These are phyloP conservation scores for Enteromius anoplus DNA, from an alignment of 2,797 vertebrate genomes.

Conservation along the genomic window DNA sequence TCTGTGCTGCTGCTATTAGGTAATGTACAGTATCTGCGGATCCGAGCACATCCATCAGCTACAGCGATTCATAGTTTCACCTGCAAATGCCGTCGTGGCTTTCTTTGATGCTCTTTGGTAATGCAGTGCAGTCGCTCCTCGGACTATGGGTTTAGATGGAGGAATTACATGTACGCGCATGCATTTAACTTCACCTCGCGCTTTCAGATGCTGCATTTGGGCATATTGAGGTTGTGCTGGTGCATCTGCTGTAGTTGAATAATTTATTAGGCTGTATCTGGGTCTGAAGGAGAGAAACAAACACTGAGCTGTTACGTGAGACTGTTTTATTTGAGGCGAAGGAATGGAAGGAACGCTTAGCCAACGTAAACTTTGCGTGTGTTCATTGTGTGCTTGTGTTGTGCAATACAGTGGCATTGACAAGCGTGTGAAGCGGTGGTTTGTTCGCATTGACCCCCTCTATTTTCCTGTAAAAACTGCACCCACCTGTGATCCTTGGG, in stretches of 20 bases:
- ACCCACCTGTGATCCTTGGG: neutral
- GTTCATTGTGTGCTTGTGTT: neutral
- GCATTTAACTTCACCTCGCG: conserved; percentile 73
- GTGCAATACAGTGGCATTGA: neutral
- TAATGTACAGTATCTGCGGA: conserved; percentile 33
- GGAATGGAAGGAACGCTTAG: conserved; percentile 33
- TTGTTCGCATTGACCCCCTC: neutral
- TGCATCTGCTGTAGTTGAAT: conserved; percentile 76
- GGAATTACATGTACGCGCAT: conserved; percentile 63
- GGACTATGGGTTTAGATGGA: conserved; percentile 68
- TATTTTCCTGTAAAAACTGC: neutral
- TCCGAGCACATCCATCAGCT: conserved; percentile 30
- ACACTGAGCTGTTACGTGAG: conserved; percentile 59
- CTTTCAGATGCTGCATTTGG: conserved; percentile 61
- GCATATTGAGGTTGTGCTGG: conserved; percentile 56
- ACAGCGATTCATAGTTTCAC: conserved; percentile 75
- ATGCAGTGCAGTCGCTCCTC: conserved; percentile 3
- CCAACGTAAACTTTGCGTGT: conserved; percentile 30
- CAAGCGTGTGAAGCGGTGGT: neutral
- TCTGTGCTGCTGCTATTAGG: conserved; percentile 41
- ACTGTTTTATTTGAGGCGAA: conserved; percentile 12
- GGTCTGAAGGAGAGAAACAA: conserved; percentile 63
- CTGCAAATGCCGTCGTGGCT: conserved; percentile 68
- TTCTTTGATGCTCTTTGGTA: neutral
- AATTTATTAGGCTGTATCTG: conserved; percentile 74